Percentiles rank a stretch among this genome's conserved stretches.
Conservation (phyloP, 2,113 vertebrate genomes). For the Hipposideros armiger region DNA sequence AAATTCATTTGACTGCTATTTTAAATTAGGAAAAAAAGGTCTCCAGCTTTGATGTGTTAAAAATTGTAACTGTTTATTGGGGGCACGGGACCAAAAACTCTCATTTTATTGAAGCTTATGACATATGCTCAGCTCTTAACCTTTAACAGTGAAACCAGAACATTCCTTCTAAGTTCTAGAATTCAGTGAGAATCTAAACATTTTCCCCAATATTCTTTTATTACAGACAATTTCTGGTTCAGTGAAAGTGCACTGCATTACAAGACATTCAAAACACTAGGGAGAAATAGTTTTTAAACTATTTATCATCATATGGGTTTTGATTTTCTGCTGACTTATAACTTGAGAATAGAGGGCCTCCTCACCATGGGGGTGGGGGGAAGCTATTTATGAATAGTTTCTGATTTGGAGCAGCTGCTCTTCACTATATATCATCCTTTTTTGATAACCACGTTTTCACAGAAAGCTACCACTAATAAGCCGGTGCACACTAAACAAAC, state of each 20-base stretch:
- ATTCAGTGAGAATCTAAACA: conserved; percentile 77
- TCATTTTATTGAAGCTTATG: conserved; percentile 59
- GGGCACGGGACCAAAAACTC: background rate
- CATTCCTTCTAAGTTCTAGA: conserved; percentile 68
- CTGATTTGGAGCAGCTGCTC: conserved; percentile 69
- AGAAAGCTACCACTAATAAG: conserved; percentile 49
- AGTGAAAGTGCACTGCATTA: conserved; percentile 66
- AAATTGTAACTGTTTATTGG: conserved; percentile 69
- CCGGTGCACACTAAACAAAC: background rate
- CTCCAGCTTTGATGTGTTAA: conserved; percentile 68
- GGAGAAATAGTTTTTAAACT: conserved; percentile 70
- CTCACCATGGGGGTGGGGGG: background rate
- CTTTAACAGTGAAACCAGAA: conserved; percentile 57
- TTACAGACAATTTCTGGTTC: conserved; percentile 81
- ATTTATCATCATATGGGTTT: conserved; percentile 63
- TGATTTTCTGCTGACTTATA: conserved; percentile 65
- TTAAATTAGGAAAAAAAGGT: conserved; percentile 49
- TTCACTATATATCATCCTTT: conserved; percentile 2
- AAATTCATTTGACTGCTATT: conserved; percentile 66
- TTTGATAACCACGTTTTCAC: conserved; percentile 49
- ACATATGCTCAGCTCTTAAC: conserved; percentile 59
- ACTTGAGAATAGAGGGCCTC: conserved; percentile 16
- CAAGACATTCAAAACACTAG: conserved; percentile 58
- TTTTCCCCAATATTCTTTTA: conserved; percentile 78
- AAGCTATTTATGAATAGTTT: conserved; percentile 56